Percentiles rank a stretch among this genome's conserved stretches.
Conservation (phyloP, 2,797 vertebrate genomes). For the Mormyrus hasselquistii region DNA sequence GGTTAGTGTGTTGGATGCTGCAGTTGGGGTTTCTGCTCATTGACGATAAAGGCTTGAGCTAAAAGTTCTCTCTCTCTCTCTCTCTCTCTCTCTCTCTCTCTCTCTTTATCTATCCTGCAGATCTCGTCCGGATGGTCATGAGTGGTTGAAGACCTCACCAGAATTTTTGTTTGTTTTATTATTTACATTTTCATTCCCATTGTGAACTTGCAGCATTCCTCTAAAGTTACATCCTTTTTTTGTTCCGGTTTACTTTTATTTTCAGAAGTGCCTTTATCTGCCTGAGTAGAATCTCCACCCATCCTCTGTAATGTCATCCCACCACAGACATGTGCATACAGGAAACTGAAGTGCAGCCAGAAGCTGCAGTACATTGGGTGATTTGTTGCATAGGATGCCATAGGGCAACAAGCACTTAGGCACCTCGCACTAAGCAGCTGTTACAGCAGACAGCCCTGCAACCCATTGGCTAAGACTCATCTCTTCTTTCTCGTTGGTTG, state of each 20-base stretch:
- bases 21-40: conserved; percentile 19
- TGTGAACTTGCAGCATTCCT: background rate
- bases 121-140: conserved; percentile 69
- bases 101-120: conserved; percentile 43
- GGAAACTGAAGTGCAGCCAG: background rate
- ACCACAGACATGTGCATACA: conserved; percentile 13
- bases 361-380: conserved; percentile 15
- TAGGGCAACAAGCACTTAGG: background rate
- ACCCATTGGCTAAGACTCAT: background rate
- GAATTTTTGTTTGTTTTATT: conserved; percentile 19
- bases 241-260: conserved; percentile 29
- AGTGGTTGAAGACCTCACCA: conserved; percentile 48
- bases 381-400: background rate
- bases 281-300: conserved; percentile 15
- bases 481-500: background rate
- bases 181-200: conserved; percentile 3
- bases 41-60: conserved; percentile 1
- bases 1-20: background rate
- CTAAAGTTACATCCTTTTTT: conserved; percentile 22
- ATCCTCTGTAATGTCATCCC: background rate
- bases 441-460: background rate
- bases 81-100: conserved; percentile 7
- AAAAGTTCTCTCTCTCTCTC: conserved; percentile 4
- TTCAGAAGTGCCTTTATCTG: conserved; percentile 36
- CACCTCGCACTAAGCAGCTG: background rate